phyloP scores from a whole-genome alignment of 2,113 vertebrate species.

The Danionella cerebrum region DNA sequence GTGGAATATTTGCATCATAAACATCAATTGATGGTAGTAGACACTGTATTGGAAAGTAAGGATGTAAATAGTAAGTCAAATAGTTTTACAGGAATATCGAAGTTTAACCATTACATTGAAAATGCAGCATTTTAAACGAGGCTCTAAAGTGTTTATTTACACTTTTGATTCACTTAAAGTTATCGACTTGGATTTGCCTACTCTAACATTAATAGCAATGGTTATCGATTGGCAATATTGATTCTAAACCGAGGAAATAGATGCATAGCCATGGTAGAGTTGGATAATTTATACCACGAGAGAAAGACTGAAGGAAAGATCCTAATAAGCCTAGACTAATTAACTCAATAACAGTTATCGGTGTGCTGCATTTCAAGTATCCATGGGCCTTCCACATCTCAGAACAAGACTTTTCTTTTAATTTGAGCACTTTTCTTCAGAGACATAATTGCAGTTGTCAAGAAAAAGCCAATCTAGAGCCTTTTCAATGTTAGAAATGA shows the following conservation, averaged over 20 bases:
- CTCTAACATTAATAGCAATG: conserved; percentile 37
- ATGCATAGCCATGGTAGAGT: conserved; percentile 36
- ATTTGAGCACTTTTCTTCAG: conserved; percentile 26
- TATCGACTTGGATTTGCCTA: conserved; percentile 32
- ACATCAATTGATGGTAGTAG: too few species aligned
- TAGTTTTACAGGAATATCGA: too few species aligned
- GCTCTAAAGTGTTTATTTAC: conserved; percentile 40
- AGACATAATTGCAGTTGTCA: conserved; percentile 26
- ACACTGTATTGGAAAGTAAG: too few species aligned
- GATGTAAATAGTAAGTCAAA: too few species aligned
- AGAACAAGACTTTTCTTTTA: conserved; percentile 18
- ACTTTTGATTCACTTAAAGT: conserved; percentile 43
- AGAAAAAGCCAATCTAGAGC: conserved; percentile 17
- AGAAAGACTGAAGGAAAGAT: conserved; percentile 29
- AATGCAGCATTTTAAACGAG: conserved; percentile 12
- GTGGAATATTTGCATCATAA: too few species aligned
- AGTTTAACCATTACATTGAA: too few species aligned
- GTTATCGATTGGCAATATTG: conserved; percentile 41
- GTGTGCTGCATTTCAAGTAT: conserved; percentile 37
- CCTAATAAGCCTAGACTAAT: conserved; percentile 38
- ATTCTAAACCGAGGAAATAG: conserved; percentile 39
- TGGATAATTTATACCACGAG: conserved; percentile 33
- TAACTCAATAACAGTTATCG: conserved; percentile 34
- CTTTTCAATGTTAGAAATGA: conserved; percentile 36
- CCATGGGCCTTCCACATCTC: conserved; percentile 23